Evolutionary conservation across 2,888 invertebrate species (phyloP), one percentile per base, ranked within the genome.

Genomic region (Platerodrilus igneus): DNA sequence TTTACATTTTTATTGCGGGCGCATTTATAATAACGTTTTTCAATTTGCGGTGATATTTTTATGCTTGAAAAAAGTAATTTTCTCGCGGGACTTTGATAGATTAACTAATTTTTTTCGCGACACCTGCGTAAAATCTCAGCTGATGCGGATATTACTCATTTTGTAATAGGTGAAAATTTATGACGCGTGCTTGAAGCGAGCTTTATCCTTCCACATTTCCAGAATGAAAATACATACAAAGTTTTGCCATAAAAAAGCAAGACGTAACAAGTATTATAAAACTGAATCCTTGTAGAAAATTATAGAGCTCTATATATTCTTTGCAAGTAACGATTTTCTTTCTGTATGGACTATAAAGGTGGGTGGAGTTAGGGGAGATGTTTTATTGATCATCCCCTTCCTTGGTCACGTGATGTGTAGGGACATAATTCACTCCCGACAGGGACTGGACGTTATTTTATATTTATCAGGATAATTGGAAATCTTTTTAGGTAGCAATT

Each of bases 311-410:
- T n/a, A n/a, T n/a, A 62, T 63, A 65, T 65, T 64, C 65, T 64
- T 66, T 62, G 60, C 63, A 52, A 58, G 64, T 67, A 67, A 66
- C 67, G 66, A 66, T 67, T 67, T 67, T 66, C 66, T 65, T 67
- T 66, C 63, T 58, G 55, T n/a, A n/a, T 55, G 53, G 60, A 56
- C 48, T 56, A 53, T 55, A 54, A 53, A 53, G 54, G 56, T 53
- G 59, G 61, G 61, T 52, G 60, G 57, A 57, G 60, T 39, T 60
- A 60, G 63, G 67, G 64, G 64, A 63, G 66, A 67, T 68, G 71
- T 70, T 71, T 73, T 73, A 74, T 74, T 74, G 74, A 74, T 74
- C 74, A 74, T 66, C 68, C 68, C 62, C 66, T 66, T 64, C 60
- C 62, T 57, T 58, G 55, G 63, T 67, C 68, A 67, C 67, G 69